Conservation (phyloP, 1,140 invertebrate species). For the Arctopsyche grandis region DNA sequence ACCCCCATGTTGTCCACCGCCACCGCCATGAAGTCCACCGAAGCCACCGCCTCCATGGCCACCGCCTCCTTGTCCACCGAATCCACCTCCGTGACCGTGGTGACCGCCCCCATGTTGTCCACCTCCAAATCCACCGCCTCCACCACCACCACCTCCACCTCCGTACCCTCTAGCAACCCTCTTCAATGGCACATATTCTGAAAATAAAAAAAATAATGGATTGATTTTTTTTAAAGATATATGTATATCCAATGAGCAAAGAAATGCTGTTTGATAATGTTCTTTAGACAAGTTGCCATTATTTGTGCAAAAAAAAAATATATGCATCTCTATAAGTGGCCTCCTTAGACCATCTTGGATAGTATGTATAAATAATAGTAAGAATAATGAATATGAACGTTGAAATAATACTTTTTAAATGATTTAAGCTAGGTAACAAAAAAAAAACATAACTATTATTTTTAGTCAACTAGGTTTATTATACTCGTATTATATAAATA, state of each 20-base stretch:
- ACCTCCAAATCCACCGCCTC: conserved; percentile 48
- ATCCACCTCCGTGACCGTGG: conserved; percentile 21
- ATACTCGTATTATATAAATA: too few species aligned
- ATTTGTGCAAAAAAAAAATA: too few species aligned
- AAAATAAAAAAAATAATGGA: neutral
- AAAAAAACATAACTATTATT: too few species aligned
- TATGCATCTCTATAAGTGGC: too few species aligned
- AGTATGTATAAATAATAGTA: too few species aligned
- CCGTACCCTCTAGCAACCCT: conserved; percentile 61
- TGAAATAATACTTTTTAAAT: too few species aligned
- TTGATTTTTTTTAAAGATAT: neutral
- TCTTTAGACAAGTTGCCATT: too few species aligned
- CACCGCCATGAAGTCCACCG: conserved; percentile 43
- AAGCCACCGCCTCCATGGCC: conserved; percentile 50
- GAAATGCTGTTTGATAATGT: neutral
- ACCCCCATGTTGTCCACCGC: conserved; percentile 7
- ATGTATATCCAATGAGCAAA: neutral
- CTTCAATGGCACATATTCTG: conserved; percentile 48
- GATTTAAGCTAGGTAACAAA: too few species aligned
- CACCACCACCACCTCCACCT: conserved; percentile 56
- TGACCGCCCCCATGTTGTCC: conserved; percentile 53
- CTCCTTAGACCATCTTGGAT: too few species aligned
- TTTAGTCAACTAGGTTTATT: too few species aligned
- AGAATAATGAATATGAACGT: too few species aligned
- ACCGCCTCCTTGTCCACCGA: conserved; percentile 47